Evolutionary conservation across 2,113 vertebrate species (phyloP).

Genomic region (Psilopogon haemacephalus): DNA sequence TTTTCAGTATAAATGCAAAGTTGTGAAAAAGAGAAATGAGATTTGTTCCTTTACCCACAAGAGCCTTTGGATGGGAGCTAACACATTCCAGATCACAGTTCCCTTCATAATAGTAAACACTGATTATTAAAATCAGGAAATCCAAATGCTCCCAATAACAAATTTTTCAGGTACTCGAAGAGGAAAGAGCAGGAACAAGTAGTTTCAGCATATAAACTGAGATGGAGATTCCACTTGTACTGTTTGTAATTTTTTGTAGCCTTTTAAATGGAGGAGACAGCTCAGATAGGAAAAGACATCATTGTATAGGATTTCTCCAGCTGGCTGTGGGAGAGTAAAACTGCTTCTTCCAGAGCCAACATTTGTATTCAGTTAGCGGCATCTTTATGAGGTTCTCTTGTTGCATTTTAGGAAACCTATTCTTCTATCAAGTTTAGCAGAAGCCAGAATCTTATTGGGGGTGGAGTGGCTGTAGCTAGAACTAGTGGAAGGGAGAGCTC

Average conservation of each 20-base stretch:
- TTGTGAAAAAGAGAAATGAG: not conserved
- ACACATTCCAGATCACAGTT: not conserved
- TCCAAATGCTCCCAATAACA: not conserved
- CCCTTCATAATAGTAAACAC: not conserved
- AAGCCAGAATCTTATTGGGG: not conserved
- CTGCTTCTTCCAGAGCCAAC: not conserved
- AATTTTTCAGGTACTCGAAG: not conserved
- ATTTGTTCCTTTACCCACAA: not conserved
- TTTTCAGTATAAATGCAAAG: not conserved
- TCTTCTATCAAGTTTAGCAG: not conserved
- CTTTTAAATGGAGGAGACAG: not conserved
- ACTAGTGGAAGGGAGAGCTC: not conserved
- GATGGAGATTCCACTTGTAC: not conserved
- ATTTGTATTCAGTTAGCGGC: not conserved
- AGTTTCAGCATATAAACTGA: not conserved
- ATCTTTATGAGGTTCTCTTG: not conserved
- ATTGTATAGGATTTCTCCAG: not conserved
- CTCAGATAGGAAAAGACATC: not conserved
- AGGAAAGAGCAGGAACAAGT: not conserved
- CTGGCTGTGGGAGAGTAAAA: not conserved
- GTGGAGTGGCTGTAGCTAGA: not conserved
- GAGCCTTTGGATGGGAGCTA: not conserved
- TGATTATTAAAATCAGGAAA: not conserved
- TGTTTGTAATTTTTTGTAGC: not conserved
- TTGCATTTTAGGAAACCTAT: not conserved